Evolutionary conservation across 2,113 vertebrate genomes (phyloP).

Genomic region (Anoura caudifer): DNA sequence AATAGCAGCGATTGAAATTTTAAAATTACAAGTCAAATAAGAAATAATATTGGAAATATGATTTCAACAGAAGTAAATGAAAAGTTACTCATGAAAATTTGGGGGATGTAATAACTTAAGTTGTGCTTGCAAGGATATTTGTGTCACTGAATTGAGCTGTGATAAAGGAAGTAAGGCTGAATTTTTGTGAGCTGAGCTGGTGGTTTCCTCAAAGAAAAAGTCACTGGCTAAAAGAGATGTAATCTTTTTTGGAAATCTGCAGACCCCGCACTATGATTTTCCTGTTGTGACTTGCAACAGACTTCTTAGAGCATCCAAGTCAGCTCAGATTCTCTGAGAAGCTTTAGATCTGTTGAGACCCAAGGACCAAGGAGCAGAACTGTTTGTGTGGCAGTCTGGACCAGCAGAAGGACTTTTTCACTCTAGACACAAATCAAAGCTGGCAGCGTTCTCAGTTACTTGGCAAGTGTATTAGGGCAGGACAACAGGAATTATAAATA

Average conservation of each 20-base stretch:
- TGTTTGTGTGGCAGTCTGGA: not conserved
- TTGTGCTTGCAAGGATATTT: not conserved
- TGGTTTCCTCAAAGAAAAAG: not conserved
- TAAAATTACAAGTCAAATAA: not conserved
- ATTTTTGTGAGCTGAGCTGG: not conserved
- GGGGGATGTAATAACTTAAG: not conserved
- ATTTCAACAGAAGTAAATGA: not conserved
- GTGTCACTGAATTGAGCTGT: not conserved
- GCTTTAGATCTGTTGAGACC: not conserved
- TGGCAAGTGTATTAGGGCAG: not conserved
- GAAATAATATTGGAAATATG: not conserved
- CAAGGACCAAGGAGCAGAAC: not conserved
- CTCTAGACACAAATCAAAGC: not conserved
- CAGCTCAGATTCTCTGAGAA: not conserved
- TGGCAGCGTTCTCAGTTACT: not conserved
- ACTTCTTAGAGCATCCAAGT: not conserved
- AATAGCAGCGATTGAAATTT: not conserved
- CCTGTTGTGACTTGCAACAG: not conserved
- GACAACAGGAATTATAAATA: not conserved
- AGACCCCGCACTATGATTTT: not conserved
- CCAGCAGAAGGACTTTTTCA: not conserved
- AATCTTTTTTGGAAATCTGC: not conserved
- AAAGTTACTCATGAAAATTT: not conserved
- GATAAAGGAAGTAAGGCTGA: not conserved
- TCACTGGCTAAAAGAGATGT: not conserved